Conservation (phyloP, 2,888 invertebrate genomes). For the Camponotus fellah region DNA sequence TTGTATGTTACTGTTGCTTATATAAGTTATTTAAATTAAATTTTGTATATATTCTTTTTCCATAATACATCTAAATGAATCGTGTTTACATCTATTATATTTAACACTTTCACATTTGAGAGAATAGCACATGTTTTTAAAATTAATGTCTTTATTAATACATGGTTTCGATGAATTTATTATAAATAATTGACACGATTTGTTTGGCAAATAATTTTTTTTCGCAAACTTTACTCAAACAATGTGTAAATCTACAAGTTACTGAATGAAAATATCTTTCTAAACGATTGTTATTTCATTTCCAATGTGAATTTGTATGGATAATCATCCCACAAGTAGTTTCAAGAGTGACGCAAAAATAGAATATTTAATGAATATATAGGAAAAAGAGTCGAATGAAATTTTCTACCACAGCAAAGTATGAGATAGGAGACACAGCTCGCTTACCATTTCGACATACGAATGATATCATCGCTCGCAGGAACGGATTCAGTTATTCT, state of each 20-base stretch:
- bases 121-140: not conserved
- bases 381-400: constrained; percentile 50
- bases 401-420: constrained; percentile 50
- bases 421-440: constrained; percentile 63
- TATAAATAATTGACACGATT: not conserved
- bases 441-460: constrained; percentile 74
- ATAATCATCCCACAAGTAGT: constrained; percentile 16
- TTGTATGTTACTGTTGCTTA: not conserved
- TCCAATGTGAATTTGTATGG: constrained; percentile 2
- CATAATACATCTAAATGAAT: not conserved
- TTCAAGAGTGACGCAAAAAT: constrained; percentile 30
- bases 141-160: not conserved
- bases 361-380: constrained; percentile 31
- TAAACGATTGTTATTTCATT: not conserved
- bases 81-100: not conserved
- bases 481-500: constrained; percentile 71
- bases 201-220: not conserved
- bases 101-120: not conserved
- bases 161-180: not conserved
- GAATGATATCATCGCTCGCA: constrained; percentile 76
- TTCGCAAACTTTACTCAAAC: not conserved
- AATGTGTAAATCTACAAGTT: not conserved
- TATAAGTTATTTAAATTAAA: not conserved
- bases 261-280: not conserved
- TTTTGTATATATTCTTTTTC: not conserved